Conservation (phyloP, 2,797 vertebrate genomes). For the Pantherophis alleghaniensis region DNA sequence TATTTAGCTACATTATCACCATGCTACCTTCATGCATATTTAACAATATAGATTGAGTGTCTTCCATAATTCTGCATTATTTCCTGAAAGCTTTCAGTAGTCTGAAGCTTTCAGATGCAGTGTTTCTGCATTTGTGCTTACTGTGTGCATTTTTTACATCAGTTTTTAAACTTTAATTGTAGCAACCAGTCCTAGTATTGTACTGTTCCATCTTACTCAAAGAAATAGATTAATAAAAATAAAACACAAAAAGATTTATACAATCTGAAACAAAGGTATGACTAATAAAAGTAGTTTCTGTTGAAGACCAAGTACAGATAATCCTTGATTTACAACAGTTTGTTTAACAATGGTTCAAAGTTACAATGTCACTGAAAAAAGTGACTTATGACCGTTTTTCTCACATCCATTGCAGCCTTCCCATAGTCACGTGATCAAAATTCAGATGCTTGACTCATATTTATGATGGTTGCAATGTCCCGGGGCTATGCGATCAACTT, state of each 20-base stretch:
- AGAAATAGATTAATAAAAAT: background rate
- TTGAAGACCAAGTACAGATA: background rate
- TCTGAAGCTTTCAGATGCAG: background rate
- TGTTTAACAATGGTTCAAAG: background rate
- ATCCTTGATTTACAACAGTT: background rate
- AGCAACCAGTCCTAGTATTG: background rate
- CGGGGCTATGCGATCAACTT: background rate
- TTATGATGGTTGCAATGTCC: background rate
- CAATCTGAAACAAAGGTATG: background rate
- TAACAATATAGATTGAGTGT: background rate
- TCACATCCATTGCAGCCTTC: background rate
- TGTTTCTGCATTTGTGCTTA: background rate
- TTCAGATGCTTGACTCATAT: background rate
- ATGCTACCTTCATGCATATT: background rate
- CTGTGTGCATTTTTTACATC: background rate
- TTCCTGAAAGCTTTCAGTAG: background rate
- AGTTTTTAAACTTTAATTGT: background rate
- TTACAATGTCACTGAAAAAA: background rate
- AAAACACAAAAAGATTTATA: background rate
- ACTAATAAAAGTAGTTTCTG: background rate
- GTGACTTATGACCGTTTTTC: background rate
- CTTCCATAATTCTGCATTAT: constrained; percentile 6
- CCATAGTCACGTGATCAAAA: background rate
- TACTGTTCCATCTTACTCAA: background rate
- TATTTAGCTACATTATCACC: background rate